Evolutionary conservation across 1,140 invertebrate species (phyloP).

Genomic region (Diachasmimorpha longicaudata): DNA sequence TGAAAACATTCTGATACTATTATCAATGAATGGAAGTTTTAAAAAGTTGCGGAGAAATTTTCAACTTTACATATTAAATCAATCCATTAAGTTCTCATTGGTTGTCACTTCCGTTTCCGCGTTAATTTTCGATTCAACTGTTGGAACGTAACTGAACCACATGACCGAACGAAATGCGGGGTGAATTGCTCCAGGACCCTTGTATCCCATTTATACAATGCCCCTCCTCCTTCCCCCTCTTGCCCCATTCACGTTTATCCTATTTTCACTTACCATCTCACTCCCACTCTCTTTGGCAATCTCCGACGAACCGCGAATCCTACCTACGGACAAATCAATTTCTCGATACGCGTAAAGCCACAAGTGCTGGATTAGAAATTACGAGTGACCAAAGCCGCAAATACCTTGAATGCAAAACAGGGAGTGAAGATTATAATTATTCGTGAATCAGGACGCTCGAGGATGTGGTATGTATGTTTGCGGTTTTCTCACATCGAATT

Average conservation of each 20-base stretch:
- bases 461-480: background rate
- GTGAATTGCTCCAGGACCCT: background rate
- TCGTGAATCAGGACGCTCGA: background rate
- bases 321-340: slow-evolving; percentile 14
- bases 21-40: no score
- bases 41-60: no score
- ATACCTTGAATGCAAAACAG: slow-evolving; percentile 12
- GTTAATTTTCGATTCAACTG: slow-evolving; percentile 50
- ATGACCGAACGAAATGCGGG: slow-evolving; percentile 37
- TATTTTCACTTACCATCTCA: background rate
- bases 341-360: background rate
- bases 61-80: background rate
- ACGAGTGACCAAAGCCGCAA: slow-evolving; percentile 19
- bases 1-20: no score
- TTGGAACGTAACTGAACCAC: slow-evolving; percentile 28
- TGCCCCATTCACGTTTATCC: background rate
- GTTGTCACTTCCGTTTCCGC: slow-evolving; percentile 39
- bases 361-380: slow-evolving; percentile 23
- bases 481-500: background rate
- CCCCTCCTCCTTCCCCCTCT: background rate
- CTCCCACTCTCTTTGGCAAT: slow-evolving; percentile 5
- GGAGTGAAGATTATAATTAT: background rate
- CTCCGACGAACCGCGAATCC: background rate
- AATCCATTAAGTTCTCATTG: background rate
- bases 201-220: background rate